These are phyloP conservation scores for Pachliopta kotzebuea DNA, from an alignment of 2,888 invertebrate species.

Conservation along the genomic window DNA sequence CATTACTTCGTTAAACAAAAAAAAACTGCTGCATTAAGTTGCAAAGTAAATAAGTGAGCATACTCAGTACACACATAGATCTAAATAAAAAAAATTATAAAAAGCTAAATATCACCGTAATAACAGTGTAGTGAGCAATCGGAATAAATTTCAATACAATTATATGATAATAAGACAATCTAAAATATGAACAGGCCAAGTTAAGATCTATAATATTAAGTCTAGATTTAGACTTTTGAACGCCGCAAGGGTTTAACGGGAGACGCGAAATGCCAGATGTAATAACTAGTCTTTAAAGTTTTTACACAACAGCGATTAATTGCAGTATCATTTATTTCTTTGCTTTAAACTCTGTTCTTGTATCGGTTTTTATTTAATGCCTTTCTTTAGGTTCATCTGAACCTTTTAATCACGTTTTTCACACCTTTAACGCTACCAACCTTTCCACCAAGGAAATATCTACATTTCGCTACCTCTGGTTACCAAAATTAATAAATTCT, in stretches of 20 bases:
- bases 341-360: not conserved
- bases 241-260: conserved; percentile 13
- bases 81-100: conserved; percentile 9
- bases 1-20: too few relatives aligned
- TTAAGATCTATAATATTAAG: not conserved
- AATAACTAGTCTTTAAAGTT: conserved; percentile 14
- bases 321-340: not conserved
- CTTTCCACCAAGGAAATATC: too few relatives aligned
- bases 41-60: too few relatives aligned
- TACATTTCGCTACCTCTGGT: too few relatives aligned
- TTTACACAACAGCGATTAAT: conserved; percentile 2
- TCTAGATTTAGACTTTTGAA: conserved; percentile 10
- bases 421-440: too few relatives aligned
- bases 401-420: too few relatives aligned
- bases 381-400: too few relatives aligned
- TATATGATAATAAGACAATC: conserved; percentile 8
- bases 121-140: conserved; percentile 2
- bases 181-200: conserved; percentile 5
- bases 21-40: too few relatives aligned
- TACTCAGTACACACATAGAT: not conserved
- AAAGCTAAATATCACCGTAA: conserved; percentile 11
- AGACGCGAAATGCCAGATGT: conserved; percentile 15
- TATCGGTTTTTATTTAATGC: not conserved
- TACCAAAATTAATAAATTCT: not conserved
- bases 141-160: conserved; percentile 18